Base-by-base conservation (phyloP, 2,797 vertebrate species). In the Bradypus variegatus region DNA sequence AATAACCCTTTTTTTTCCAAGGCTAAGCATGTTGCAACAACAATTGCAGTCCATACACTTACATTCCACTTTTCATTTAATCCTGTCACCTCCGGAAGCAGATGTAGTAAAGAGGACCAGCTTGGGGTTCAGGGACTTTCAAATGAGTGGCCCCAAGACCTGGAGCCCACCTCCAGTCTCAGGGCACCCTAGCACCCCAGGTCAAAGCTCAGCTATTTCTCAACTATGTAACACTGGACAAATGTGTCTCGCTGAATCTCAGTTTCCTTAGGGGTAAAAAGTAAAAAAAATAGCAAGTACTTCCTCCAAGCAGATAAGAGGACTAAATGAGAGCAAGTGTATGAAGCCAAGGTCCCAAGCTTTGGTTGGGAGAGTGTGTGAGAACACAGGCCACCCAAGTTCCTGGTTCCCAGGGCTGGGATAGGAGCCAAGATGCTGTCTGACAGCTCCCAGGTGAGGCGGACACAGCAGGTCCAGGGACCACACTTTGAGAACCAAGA, bases 71-170 rank as follows among this genome's bases (percentile, higher is more conserved):
- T 23, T 29, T 62, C 33, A 62, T 23, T 23, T 23, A 31, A 6
- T 14, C 62, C 33, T 16, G 18, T 33, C n/a, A 36, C 0, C 14
- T 25, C 55, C n/a, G 36, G 72, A 58, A 29, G 33, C 0, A 58
- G 15, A 31, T 0, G 11, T 1, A 3, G n/a, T 2, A 9, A 45
- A 73, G 6, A 10, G 11, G 25, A 72, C 6, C 13, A 67, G 13
- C 41, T 15, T 8, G 9, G 77, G 25, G 55, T 12, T n/a, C 41
- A 14, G 23, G 25, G 72, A 36, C 78, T 64, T 45, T 33, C 27
- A 7, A 21, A 36, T 8, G 11, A 45, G 33, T 13, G 27, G 31
- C 45, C 62, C 70, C n/a, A 19, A 6, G 41, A 27, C 41, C 18
- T 2, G 5, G 38, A 70, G 25, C 73, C 79, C 15, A 1, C 21